phyloP scores from a whole-genome alignment of 2,888 invertebrate species.

The Syrista parreyssii region DNA sequence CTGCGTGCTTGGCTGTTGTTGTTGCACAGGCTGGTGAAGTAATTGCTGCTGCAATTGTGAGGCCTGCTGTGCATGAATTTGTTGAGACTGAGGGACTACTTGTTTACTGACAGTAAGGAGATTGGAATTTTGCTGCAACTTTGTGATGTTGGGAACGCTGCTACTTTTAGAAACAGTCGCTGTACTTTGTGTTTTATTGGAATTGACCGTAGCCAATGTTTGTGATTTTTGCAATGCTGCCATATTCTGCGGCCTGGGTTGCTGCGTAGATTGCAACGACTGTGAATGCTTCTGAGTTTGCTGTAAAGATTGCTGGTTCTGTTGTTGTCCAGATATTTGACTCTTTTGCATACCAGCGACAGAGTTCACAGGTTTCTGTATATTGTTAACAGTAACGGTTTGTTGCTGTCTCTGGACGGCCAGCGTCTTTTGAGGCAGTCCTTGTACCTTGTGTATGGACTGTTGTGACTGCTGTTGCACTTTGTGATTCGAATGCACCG shows the following conservation, averaged over 20 bases:
- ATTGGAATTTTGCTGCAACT: slow-evolving; percentile 42
- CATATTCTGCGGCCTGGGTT: slow-evolving; percentile 34
- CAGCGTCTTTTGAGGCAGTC: slow-evolving; percentile 42
- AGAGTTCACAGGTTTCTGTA: slow-evolving; percentile 40
- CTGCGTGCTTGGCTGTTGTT: slow-evolving; percentile 18
- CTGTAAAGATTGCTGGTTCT: slow-evolving; percentile 6
- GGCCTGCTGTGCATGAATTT: slow-evolving; percentile 22
- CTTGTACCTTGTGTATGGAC: slow-evolving; percentile 43
- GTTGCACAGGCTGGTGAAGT: slow-evolving; percentile 31
- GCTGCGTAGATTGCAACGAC: slow-evolving; percentile 21
- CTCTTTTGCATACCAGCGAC: slow-evolving; percentile 42
- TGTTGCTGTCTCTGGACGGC: slow-evolving; percentile 42
- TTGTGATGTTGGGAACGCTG: slow-evolving; percentile 53
- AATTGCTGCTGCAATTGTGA: slow-evolving; percentile 39
- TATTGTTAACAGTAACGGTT: slow-evolving; percentile 39
- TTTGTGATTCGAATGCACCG: slow-evolving; percentile 43
- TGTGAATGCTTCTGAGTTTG: slow-evolving; percentile 27
- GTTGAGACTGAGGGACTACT: slow-evolving; percentile 24
- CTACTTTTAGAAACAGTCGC: slow-evolving; percentile 49
- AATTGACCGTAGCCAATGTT: slow-evolving; percentile 31
- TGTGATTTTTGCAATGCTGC: slow-evolving; percentile 41
- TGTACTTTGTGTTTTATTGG: slow-evolving; percentile 31
- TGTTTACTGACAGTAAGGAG: slow-evolving; percentile 34
- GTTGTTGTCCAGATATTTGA: slow-evolving; percentile 28
- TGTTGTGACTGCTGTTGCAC: slow-evolving; percentile 33